These are phyloP conservation scores for Cryptoprocta ferox DNA, from an alignment of 2,797 vertebrate genomes.

Conservation along the genomic window DNA sequence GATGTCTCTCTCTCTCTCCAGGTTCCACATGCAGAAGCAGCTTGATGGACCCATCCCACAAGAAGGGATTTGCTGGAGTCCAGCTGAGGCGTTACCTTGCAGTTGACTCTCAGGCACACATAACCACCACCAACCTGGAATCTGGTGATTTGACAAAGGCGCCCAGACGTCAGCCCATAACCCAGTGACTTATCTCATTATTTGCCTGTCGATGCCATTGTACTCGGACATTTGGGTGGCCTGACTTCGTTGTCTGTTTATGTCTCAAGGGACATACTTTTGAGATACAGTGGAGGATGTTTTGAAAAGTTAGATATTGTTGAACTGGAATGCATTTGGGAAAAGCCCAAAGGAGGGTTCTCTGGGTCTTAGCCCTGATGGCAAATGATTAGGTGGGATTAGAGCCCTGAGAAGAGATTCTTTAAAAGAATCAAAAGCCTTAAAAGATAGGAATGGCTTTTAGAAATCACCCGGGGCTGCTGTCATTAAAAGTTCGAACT, in stretches of 20 bases:
- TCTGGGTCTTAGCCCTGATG: neutral
- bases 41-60: neutral
- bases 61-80: neutral
- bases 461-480: neutral
- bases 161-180: neutral
- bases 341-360: neutral
- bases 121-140: neutral
- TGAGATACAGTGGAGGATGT: neutral
- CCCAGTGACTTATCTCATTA: neutral
- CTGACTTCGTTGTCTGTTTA: neutral
- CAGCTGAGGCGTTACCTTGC: neutral
- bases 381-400: neutral
- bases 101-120: neutral
- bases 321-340: neutral
- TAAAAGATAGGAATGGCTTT: neutral
- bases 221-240: neutral
- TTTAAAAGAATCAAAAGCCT: neutral
- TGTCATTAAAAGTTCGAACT: neutral
- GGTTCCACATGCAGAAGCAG: neutral
- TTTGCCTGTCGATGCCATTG: neutral
- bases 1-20: neutral
- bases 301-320: neutral
- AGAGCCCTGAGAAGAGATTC: neutral
- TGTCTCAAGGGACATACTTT: neutral
- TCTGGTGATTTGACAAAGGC: neutral